Evolutionary conservation across 2,888 invertebrate genomes (phyloP).

Genomic region (Cordilura impudica): DNA sequence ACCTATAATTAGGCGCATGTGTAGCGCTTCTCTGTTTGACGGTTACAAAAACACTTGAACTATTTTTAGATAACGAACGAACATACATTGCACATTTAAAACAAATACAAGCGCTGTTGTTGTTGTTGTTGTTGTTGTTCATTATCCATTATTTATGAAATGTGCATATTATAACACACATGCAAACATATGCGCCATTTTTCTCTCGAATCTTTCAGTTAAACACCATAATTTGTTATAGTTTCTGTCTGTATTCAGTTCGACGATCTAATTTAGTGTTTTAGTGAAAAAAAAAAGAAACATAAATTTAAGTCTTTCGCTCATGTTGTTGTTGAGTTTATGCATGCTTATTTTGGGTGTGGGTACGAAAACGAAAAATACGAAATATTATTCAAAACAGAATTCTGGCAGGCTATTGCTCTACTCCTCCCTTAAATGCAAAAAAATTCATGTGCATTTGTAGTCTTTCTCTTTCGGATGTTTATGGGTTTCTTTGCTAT

Average conservation of each 20-base stretch:
- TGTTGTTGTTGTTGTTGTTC: background rate
- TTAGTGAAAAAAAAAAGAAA: background rate
- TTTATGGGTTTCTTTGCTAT: background rate
- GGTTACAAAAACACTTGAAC: constrained; percentile 40
- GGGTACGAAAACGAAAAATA: constrained; percentile 26
- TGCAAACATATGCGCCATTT: constrained; percentile 56
- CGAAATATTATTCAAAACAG: constrained; percentile 15
- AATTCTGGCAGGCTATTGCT: too few species aligned
- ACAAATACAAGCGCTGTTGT: background rate
- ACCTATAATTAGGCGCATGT: constrained; percentile 53
- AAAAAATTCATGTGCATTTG: background rate
- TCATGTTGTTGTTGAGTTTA: background rate
- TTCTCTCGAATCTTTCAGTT: background rate
- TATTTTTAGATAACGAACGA: constrained; percentile 35
- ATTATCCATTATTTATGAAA: background rate
- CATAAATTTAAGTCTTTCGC: constrained; percentile 4
- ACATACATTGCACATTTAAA: constrained; percentile 30
- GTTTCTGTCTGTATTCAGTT: background rate
- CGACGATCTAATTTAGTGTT: constrained; percentile 27
- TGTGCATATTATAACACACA: constrained; percentile 37
- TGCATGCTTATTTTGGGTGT: constrained; percentile 48
- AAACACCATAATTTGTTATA: background rate
- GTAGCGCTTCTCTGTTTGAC: constrained; percentile 20
- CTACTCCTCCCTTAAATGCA: constrained; percentile 12
- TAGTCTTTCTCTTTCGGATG: background rate